Conservation (phyloP, 2,888 invertebrate species). For the Scaptomyza tumidula region DNA sequence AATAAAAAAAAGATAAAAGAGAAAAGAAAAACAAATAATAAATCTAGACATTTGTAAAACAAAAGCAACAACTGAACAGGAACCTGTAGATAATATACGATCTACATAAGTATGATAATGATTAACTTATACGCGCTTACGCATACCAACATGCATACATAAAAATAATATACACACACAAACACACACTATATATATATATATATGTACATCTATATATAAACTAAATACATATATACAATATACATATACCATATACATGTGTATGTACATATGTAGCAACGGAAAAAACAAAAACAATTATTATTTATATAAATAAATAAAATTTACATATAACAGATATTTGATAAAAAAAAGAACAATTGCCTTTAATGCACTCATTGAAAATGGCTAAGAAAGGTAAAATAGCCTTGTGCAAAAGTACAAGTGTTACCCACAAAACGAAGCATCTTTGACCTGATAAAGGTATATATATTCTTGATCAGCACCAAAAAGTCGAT, state of each 20-base stretch:
- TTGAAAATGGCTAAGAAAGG: too few species aligned
- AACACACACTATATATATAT: conserved; percentile 12
- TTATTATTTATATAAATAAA: conserved; percentile 53
- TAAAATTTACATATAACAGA: conserved; percentile 62
- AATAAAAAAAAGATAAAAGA: conserved; percentile 35
- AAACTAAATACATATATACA: conserved; percentile 10
- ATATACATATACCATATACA: conserved; percentile 45
- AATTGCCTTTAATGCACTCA: not conserved
- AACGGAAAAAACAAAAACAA: conserved; percentile 47
- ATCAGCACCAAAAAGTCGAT: too few species aligned
- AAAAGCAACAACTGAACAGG: conserved; percentile 62
- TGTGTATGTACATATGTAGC: conserved; percentile 53
- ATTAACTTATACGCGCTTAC: conserved; percentile 74
- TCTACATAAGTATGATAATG: conserved; percentile 63
- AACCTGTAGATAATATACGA: conserved; percentile 73
- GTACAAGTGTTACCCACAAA: too few species aligned
- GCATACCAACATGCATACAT: conserved; percentile 63
- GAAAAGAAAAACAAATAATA: conserved; percentile 19
- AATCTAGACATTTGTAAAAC: conserved; percentile 53
- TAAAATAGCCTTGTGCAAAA: too few species aligned
- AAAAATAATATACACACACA: conserved; percentile 43
- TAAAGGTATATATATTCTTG: not conserved
- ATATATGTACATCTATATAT: conserved; percentile 12
- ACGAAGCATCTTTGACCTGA: too few species aligned
- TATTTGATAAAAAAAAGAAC: conserved; percentile 55